A percentile compares a stretch with the other conserved stretches of the same genome.
Evolutionary conservation across 2,113 vertebrate genomes (phyloP).

Genomic region (Perca schrenkii): DNA sequence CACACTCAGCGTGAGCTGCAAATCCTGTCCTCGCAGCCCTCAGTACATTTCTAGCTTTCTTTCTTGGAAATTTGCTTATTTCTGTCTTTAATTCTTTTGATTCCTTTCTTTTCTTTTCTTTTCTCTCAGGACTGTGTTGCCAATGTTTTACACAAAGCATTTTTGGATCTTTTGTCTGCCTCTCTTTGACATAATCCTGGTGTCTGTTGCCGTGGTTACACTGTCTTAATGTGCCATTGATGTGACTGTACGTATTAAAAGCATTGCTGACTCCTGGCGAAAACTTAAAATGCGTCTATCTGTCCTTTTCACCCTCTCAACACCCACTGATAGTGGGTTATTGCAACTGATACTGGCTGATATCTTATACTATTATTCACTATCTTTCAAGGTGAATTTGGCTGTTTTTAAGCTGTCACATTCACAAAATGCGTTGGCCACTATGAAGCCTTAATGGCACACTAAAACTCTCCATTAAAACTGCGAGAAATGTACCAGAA

Average conservation of each 20-base stretch:
- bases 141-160: constrained; percentile 65
- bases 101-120: background rate
- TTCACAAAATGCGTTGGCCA: background rate
- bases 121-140: constrained; percentile 16
- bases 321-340: constrained; percentile 17
- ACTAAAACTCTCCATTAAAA: background rate
- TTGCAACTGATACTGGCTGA: constrained; percentile 19
- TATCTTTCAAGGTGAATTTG: background rate
- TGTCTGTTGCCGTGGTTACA: constrained; percentile 81
- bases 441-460: background rate
- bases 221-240: constrained; percentile 74
- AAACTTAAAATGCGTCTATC: constrained; percentile 53
- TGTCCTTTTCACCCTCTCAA: background rate
- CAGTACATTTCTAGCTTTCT: background rate
- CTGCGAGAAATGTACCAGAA: background rate
- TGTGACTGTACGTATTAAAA: constrained; percentile 74
- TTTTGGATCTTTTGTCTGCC: constrained; percentile 56
- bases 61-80: constrained; percentile 7
- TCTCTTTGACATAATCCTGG: constrained; percentile 69
- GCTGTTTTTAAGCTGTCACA: background rate
- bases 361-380: background rate
- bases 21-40: constrained; percentile 7
- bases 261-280: constrained; percentile 51
- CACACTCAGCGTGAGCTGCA: background rate
- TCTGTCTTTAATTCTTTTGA: background rate